A percentile compares a stretch with the other conserved stretches of the same genome.
Evolutionary conservation across 2,797 vertebrate genomes (phyloP).

Genomic region (Poeciliopsis infans): DNA sequence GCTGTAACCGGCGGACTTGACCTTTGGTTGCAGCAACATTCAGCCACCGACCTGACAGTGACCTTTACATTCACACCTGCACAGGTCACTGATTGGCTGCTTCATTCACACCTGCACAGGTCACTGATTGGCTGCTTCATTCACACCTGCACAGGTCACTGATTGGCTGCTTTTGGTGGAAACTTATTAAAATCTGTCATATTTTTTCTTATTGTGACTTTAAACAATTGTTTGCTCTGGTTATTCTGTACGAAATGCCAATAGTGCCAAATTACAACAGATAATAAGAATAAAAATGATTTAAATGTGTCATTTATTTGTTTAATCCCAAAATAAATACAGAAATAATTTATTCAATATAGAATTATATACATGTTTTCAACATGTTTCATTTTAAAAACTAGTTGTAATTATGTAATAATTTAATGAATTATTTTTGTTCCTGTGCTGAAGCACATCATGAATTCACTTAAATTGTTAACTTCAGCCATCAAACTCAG

Average conservation of each 20-base stretch:
- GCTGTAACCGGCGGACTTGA: not conserved
- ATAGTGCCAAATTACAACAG: too few relatives aligned
- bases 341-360: too few relatives aligned
- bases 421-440: too few relatives aligned
- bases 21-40: not conserved
- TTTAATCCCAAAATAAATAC: not conserved
- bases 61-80: not conserved
- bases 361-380: too few relatives aligned
- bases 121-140: not conserved
- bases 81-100: not conserved
- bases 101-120: not conserved
- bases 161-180: not conserved
- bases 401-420: too few relatives aligned
- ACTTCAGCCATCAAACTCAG: too few relatives aligned
- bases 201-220: not conserved
- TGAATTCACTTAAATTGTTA: too few relatives aligned
- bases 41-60: not conserved
- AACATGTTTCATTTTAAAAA: too few relatives aligned
- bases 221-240: not conserved
- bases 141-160: constrained; percentile 12
- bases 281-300: too few relatives aligned
- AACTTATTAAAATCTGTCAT: not conserved
- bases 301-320: not conserved
- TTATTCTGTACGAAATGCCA: not conserved
- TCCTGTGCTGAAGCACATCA: too few relatives aligned